Evolutionary conservation across 1,140 invertebrate genomes (phyloP), one percentile per base, ranked within the genome.

Genomic region (Cherax quadricarinatus): DNA sequence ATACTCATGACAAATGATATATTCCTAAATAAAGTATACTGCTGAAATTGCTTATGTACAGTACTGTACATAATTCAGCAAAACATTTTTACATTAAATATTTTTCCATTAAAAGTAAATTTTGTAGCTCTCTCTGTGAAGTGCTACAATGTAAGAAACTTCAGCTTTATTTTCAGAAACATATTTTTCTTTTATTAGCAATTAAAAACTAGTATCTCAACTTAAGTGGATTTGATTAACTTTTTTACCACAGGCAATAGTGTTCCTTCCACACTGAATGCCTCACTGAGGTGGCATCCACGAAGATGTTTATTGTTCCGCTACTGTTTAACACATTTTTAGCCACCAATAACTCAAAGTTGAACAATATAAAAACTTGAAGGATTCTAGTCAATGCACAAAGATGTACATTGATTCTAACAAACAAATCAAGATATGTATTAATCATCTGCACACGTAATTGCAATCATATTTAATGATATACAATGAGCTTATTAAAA

Each of bases 401-500:
- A 18, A 70, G 70, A 75, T 12, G 7, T 75, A 75, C 53, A 57
- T 1, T 21, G 70, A 10, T 75, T 30, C 62, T 75, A 24, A 75
- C 24, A 75, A 30, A 16, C 24, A 75, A 75, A 75, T 75, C 6
- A 75, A 75, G 7, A 30, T 30, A 75, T 6, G 66, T 70, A 70
- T 21, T 30, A 30, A 75, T n/a, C 70, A 5, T 75, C 4, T 75
- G 70, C n/a, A 75, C 70, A 30, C 70, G 12, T 21, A 66, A 21
- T 18, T 66, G 62, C 18, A 30, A 75, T 75, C 9, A 75, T 30
- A 21, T 75, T 75, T 75, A 9, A 7, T 75, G 6, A 9, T 75
- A 30, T 75, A n/a, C 24, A 75, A n/a, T 30, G 51, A 57, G 57
- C 57, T n/a, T 57, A 83, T 57, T 83, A 60, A 53, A 57, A 83